phyloP scores from a whole-genome alignment of 2,888 invertebrate species.

The Volucella inanis region DNA sequence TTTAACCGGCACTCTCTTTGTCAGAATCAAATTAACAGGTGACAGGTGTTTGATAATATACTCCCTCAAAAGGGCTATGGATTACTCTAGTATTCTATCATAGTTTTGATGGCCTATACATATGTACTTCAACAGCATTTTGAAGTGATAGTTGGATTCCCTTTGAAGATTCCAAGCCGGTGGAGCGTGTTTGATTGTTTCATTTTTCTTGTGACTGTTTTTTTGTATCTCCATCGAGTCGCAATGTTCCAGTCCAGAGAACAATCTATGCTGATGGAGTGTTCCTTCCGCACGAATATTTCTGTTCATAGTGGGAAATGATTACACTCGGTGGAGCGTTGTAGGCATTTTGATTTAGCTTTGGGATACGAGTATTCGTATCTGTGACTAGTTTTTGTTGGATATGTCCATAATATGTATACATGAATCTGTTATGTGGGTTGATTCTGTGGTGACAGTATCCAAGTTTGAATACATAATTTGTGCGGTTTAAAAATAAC shows the following conservation, averaged over 20 bases:
- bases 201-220: no score
- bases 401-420: not conserved
- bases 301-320: not conserved
- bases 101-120: slow-evolving; percentile 36
- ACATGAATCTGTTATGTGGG: not conserved
- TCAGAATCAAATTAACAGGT: slow-evolving; percentile 55
- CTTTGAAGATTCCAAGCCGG: not conserved
- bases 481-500: slow-evolving; percentile 12
- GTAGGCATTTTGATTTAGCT: not conserved
- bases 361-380: not conserved
- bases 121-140: slow-evolving; percentile 5
- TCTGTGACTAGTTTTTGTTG: slow-evolving; percentile 5
- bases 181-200: slow-evolving; percentile 5
- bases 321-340: slow-evolving; percentile 22
- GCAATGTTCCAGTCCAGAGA: slow-evolving; percentile 49
- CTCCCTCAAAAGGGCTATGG: slow-evolving; percentile 8
- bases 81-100: slow-evolving; percentile 11
- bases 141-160: slow-evolving; percentile 15
- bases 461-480: not conserved
- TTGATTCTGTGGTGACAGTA: slow-evolving; percentile 12
- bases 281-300: slow-evolving; percentile 25
- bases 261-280: slow-evolving; percentile 42
- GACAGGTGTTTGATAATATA: slow-evolving; percentile 52
- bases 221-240: slow-evolving; percentile 11
- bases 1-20: not conserved